phyloP scores from a whole-genome alignment of 2,113 vertebrate species.

The Gallinago undulata region DNA sequence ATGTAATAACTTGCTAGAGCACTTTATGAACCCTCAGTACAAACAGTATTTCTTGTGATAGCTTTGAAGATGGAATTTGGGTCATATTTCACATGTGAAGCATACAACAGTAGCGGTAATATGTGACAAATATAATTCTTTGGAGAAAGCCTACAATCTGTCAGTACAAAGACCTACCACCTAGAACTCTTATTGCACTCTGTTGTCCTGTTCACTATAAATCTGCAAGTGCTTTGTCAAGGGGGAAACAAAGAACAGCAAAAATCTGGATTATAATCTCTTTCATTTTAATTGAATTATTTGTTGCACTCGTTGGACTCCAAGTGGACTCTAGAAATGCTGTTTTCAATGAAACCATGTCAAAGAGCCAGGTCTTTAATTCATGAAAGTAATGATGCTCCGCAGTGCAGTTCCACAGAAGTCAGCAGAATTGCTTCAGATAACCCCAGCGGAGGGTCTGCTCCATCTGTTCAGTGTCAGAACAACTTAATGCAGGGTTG shows the following conservation, averaged over 20 bases:
- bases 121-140: neutral
- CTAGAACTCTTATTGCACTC: neutral
- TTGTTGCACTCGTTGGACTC: neutral
- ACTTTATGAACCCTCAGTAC: neutral
- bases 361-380: neutral
- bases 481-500: neutral
- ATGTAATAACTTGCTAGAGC: neutral
- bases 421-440: neutral
- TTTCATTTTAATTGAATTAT: neutral
- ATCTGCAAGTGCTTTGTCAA: neutral
- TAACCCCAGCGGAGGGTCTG: neutral
- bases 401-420: neutral
- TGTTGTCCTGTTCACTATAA: neutral
- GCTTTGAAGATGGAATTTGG: neutral
- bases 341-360: neutral
- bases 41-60: constrained; percentile 11
- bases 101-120: neutral
- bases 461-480: neutral
- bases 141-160: neutral
- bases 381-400: neutral
- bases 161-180: neutral
- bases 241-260: neutral
- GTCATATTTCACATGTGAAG: neutral
- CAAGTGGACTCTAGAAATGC: neutral
- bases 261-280: neutral